phyloP scores from a whole-genome alignment of 2,888 invertebrate genomes.

The Peribatodes rhomboidaria region DNA sequence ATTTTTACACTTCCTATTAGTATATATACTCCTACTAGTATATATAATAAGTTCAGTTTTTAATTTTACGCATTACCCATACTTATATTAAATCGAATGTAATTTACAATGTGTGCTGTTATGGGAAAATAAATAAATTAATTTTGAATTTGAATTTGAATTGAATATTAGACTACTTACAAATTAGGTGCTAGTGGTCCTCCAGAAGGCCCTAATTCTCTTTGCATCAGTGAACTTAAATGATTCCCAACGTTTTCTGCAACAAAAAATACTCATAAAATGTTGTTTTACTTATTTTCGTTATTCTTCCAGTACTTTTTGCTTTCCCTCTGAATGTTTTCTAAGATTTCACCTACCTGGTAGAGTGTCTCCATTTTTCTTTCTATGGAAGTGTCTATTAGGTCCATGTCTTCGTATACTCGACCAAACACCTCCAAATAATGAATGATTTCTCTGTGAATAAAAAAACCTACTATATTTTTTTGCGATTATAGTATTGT shows the following conservation, averaged over 20 bases:
- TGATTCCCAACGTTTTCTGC: constrained; percentile 80
- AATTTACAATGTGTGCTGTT: too few species aligned
- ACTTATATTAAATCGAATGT: too few species aligned
- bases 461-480: background rate
- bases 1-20: too few species aligned
- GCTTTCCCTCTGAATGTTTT: background rate
- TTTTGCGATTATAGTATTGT: background rate
- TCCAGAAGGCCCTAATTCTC: constrained; percentile 76
- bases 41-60: too few species aligned
- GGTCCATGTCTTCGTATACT: constrained; percentile 93
- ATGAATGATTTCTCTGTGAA: constrained; percentile 95
- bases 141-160: too few species aligned
- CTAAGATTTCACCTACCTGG: constrained; percentile 58
- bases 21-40: too few species aligned
- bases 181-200: constrained; percentile 75
- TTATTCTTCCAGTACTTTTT: background rate
- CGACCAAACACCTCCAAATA: constrained; percentile 98
- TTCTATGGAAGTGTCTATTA: constrained; percentile 73
- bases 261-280: constrained; percentile 7
- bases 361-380: constrained; percentile 71
- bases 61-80: too few species aligned
- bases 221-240: constrained; percentile 84
- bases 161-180: too few species aligned
- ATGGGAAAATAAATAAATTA: too few species aligned
- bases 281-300: too few species aligned